These are phyloP conservation scores for Tragelaphus imberbis DNA, from an alignment of 2,113 vertebrate genomes.

Conservation along the genomic window DNA sequence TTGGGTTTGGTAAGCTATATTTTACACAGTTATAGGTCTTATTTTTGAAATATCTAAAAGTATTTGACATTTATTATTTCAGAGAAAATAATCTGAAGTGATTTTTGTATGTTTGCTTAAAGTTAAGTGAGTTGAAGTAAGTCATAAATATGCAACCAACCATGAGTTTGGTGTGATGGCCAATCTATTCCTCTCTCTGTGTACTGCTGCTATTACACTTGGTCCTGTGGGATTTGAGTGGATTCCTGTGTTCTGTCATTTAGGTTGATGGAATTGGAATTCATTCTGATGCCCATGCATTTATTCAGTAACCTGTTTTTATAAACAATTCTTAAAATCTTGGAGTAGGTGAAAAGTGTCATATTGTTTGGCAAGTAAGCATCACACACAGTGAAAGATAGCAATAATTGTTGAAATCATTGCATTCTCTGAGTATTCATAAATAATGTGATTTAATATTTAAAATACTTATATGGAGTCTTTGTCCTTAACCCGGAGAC, in stretches of 20 bases:
- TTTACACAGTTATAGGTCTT: background rate
- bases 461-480: background rate
- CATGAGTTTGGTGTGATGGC: background rate
- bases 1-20: slow-evolving; percentile 93
- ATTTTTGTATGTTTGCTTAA: background rate
- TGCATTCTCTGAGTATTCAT: background rate
- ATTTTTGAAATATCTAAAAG: background rate
- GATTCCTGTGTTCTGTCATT: background rate
- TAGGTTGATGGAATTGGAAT: background rate
- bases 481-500: background rate
- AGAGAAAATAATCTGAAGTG: background rate
- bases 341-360: background rate
- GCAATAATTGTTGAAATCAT: slow-evolving; percentile 17
- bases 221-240: background rate
- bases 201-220: background rate
- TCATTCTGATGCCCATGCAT: background rate
- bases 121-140: background rate
- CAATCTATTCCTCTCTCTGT: background rate
- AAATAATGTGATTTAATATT: slow-evolving; percentile 2
- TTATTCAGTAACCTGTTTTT: background rate
- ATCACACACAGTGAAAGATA: background rate
- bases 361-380: background rate
- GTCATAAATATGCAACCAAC: background rate
- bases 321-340: background rate
- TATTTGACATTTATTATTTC: background rate